Evolutionary conservation across 1,140 invertebrate genomes (phyloP), one percentile per base, ranked within the genome.

Genomic region (Dendroctonus valens): DNA sequence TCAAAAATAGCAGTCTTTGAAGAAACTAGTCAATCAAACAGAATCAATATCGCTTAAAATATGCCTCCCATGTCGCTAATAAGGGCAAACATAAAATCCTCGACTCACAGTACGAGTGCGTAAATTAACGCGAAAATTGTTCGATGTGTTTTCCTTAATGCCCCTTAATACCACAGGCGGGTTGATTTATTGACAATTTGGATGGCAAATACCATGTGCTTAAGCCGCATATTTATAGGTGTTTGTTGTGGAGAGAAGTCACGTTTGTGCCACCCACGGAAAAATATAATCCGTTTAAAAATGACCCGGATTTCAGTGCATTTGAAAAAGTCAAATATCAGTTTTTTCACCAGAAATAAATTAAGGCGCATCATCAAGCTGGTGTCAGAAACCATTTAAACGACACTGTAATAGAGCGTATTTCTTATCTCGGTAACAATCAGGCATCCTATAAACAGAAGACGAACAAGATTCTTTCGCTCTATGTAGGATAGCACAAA

Each of bases 161-260:
- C 51, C 50, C 11, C 42, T 44, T 63, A 63, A 54, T 54, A 37
- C 60, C 50, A 61, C 50, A 61, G 38, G 59, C 41, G 14, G 49
- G 49, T 40, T 63, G 60, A 63, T 63, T 63, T 63, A 63, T 63
- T 46, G 51, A 54, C 60, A 63, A 54, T 63, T 63, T 54, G 26
- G 50, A 53, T 46, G 60, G 60, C 60, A 63, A 54, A 54, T 44
- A 53, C 60, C 51, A 50, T 53, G 37, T 54, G 51, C 41, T 63
- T 53, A 63, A 42, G 41, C 50, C 12, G 8, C 11, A 42, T 63
- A 63, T 63, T 63, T 63, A 63, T 54, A 41, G 50, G 40, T 54
- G 40, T 53, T 46, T 54, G 51, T 53, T 54, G 51, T 44, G 51
- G 41, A 11, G 6, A 15, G 37, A 63, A 63, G 60, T 63, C 60